Conservation (phyloP, 2,113 vertebrate species). For the Pygoscelis adeliae region DNA sequence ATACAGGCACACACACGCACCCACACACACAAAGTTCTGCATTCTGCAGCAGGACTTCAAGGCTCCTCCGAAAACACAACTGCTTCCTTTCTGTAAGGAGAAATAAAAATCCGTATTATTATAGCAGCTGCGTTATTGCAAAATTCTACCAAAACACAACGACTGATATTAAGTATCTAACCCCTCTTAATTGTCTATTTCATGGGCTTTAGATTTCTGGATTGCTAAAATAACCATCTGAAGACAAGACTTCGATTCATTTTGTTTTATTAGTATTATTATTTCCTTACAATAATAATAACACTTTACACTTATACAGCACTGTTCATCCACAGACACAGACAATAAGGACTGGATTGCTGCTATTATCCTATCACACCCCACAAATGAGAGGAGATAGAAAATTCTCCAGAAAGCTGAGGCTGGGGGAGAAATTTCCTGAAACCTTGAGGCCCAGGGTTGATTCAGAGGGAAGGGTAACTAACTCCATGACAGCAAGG, state of each 20-base stretch:
- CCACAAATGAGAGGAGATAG: not conserved
- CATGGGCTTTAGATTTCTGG: conserved; percentile 74
- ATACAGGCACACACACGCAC: not conserved
- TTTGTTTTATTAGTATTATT: conserved; percentile 75
- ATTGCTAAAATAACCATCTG: conserved; percentile 80
- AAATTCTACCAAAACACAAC: conserved; percentile 74
- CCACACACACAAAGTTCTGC: conserved; percentile 3
- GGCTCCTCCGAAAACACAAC: conserved; percentile 60
- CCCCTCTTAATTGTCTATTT: conserved; percentile 80
- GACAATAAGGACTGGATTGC: conserved; percentile 41
- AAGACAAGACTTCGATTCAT: conserved; percentile 74
- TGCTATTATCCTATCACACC: conserved; percentile 9
- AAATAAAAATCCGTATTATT: conserved; percentile 78
- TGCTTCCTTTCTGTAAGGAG: conserved; percentile 60
- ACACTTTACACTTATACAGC: conserved; percentile 43
- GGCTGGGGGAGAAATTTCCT: not conserved
- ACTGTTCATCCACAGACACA: conserved; percentile 28
- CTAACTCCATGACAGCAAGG: not conserved
- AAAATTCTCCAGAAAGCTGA: not conserved
- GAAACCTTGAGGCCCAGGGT: not conserved
- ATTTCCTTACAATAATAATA: conserved; percentile 72
- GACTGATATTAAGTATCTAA: conserved; percentile 75
- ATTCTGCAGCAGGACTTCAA: conserved; percentile 54
- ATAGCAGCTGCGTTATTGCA: conserved; percentile 76
- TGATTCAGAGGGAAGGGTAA: not conserved